A percentile compares a stretch with the other conserved stretches of the same genome.
Evolutionary conservation across 30 jellyfish, hydroid and myxozoan species (phyloP).

Genomic region (Hydractinia symbiolongicarpus): DNA sequence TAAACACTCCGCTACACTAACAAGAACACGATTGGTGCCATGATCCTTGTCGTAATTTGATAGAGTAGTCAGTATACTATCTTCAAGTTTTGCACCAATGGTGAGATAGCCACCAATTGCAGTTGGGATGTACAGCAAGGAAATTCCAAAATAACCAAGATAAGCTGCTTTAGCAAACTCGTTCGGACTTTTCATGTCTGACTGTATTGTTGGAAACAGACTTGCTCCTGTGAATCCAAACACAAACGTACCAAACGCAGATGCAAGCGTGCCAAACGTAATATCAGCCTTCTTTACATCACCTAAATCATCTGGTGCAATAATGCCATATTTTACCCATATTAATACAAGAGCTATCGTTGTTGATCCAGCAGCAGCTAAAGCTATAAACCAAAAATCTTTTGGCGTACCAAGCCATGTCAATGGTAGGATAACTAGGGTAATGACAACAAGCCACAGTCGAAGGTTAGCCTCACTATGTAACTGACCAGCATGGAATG

Average conservation of each 20-base stretch:
- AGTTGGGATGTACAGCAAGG: slow-evolving; percentile 37
- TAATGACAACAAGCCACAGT: slow-evolving; percentile 30
- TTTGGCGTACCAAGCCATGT: slow-evolving; percentile 59
- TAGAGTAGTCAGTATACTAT: slow-evolving; percentile 25
- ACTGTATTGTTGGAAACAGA: slow-evolving; percentile 43
- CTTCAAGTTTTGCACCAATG: slow-evolving; percentile 24
- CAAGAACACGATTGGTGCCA: slow-evolving; percentile 18
- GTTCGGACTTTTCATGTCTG: slow-evolving; percentile 41
- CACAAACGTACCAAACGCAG: slow-evolving; percentile 43
- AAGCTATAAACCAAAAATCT: slow-evolving; percentile 51
- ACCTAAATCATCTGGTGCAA: slow-evolving; percentile 24
- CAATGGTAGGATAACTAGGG: slow-evolving; percentile 32
- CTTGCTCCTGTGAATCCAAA: slow-evolving; percentile 45
- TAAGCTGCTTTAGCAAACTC: slow-evolving; percentile 29
- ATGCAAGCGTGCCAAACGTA: slow-evolving; percentile 25
- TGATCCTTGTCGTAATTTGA: slow-evolving; percentile 24
- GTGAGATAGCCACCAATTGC: slow-evolving; percentile 39
- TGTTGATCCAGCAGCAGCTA: slow-evolving; percentile 45
- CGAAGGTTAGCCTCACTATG: slow-evolving; percentile 22
- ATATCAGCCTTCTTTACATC: slow-evolving; percentile 29
- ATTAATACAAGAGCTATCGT: slow-evolving; percentile 28
- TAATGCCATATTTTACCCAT: slow-evolving; percentile 20
- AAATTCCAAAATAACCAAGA: slow-evolving; percentile 38
- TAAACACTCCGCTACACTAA: slow-evolving; percentile 20
- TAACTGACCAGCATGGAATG: slow-evolving; percentile 26